Evolutionary conservation across 2,113 vertebrate genomes (phyloP).

Genomic region (Thinocorus orbignyianus): DNA sequence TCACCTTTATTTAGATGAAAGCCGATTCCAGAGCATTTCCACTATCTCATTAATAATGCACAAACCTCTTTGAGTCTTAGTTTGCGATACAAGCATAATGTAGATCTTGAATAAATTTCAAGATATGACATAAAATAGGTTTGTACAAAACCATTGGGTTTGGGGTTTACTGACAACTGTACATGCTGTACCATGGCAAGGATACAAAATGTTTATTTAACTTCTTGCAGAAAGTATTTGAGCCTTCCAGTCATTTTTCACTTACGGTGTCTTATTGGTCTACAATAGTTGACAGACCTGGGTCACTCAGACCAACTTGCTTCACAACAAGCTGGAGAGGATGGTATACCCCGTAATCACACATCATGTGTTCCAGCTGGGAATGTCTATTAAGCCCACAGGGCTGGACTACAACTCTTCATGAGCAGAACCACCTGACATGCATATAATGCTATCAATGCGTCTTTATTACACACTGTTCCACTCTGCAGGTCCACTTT

Average conservation of each 20-base stretch:
- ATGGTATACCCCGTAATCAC: not conserved
- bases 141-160: not conserved
- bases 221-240: not conserved
- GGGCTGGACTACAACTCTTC: not conserved
- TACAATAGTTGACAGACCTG: not conserved
- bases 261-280: not conserved
- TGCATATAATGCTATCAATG: not conserved
- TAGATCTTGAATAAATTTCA: conserved; percentile 13
- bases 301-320: not conserved
- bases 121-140: conserved; percentile 13
- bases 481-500: not conserved
- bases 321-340: not conserved
- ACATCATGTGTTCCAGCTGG: accelerated
- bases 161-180: not conserved
- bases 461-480: not conserved
- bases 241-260: not conserved
- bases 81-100: conserved; percentile 21
- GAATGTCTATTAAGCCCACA: not conserved
- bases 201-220: not conserved
- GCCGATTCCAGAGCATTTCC: conserved; percentile 61
- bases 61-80: conserved; percentile 34
- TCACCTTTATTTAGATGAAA: conserved; percentile 76
- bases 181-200: not conserved
- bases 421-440: not conserved
- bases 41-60: conserved; percentile 72